Evolutionary conservation across 2,113 vertebrate species (phyloP), one percentile per base, ranked within the genome.

Genomic region (Etheostoma cragini): DNA sequence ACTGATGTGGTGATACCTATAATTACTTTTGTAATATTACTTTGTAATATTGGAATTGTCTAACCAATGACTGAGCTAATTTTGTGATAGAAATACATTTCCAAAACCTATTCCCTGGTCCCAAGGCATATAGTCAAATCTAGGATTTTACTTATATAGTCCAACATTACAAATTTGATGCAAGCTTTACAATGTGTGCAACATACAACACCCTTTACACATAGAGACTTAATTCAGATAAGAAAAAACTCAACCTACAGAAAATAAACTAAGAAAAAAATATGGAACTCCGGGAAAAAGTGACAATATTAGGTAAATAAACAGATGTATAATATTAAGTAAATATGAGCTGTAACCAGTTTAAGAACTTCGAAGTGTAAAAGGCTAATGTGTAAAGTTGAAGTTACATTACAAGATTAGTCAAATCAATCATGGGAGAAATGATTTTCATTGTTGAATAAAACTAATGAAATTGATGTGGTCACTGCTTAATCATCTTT

Each of bases 391-490:
- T 46, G 14, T 49, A 2, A 70, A 53, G 26, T 17, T 19, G 24
- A 46, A n/a, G 24, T 10, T 13, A 50, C 24, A 26, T 63, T 49
- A 79, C 15, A 49, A 12, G 19, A 63, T 76, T 46, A 26, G 19
- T 47, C 21, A 60, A 72, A 50, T 56, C 17, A 38, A 50, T 38
- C 6, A 70, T 70, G 19, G 3, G 16, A 54, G 22, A 7, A 45
- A 65, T 77, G 66, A 71, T 52, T 70, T 4, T 46, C 71, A 22
- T 16, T 56, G n/a, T 54, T 52, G 33, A 58, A 76, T 76, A 54
- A 57, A 26, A 68, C 68, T 61, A 67, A 68, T 77, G 56, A 78
- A 72, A 80, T 68, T 71, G 54, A 62, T 67, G 45, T 60, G 63
- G 56, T 69, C 64, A 58, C 22, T 54, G 38, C 42, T 68, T 71